Conservation (phyloP, 2,113 vertebrate genomes). For the Gasterosteus aculeatus region DNA sequence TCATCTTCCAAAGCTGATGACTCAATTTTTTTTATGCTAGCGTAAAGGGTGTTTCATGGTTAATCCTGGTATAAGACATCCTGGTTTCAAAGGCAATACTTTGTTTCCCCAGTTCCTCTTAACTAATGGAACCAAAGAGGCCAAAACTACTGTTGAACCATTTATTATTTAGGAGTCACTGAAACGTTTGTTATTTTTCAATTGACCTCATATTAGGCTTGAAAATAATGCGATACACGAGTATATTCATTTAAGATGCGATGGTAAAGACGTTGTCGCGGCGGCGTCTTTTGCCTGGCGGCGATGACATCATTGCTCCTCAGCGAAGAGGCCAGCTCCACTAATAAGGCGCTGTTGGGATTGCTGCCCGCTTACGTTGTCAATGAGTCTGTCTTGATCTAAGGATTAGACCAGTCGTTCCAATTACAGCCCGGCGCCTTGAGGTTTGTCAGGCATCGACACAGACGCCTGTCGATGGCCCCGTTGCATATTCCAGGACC, state of each 20-base stretch:
- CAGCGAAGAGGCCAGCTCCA: slow-evolving; percentile 53
- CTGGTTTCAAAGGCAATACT: not conserved
- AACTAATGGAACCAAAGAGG: not conserved
- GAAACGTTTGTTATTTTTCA: not conserved
- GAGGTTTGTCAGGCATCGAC: slow-evolving; percentile 81
- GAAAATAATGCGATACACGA: not conserved
- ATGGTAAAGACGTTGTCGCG: not conserved
- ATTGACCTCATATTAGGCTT: not conserved
- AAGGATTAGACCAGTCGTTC: slow-evolving; percentile 79
- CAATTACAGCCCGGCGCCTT: slow-evolving; percentile 80
- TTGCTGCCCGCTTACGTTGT: slow-evolving; percentile 73
- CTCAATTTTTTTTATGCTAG: slow-evolving; percentile 29
- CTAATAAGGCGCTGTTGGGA: slow-evolving; percentile 78
- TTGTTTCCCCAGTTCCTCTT: slow-evolving; percentile 6
- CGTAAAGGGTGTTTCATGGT: not conserved
- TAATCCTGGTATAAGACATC: not conserved
- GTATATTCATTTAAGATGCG: not conserved
- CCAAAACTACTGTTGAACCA: slow-evolving; percentile 4
- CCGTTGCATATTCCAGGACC: slow-evolving; percentile 69
- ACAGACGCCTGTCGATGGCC: slow-evolving; percentile 77
- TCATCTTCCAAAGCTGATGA: slow-evolving; percentile 26
- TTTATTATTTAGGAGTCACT: not conserved
- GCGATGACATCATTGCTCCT: slow-evolving; percentile 53
- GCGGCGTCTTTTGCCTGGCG: slow-evolving; percentile 37
- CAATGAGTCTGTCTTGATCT: slow-evolving; percentile 82